phyloP scores from a whole-genome alignment of 2,888 invertebrate species.

The Orthosia gracilis region DNA sequence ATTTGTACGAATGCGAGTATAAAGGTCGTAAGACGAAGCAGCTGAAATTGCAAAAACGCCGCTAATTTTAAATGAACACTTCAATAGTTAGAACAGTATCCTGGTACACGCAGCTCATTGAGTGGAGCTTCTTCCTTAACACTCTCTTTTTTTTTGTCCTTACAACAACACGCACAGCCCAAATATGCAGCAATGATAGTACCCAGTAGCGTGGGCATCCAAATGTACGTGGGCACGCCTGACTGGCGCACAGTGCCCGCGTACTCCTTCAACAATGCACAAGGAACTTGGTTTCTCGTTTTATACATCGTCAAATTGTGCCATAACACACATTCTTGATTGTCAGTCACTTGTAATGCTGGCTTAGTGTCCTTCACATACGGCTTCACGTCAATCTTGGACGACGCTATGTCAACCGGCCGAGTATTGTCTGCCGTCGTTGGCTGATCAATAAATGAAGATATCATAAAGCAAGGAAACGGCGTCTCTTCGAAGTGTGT shows the following conservation, averaged over 20 bases:
- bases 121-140: slow-evolving; percentile 77
- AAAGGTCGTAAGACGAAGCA: slow-evolving; percentile 13
- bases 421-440: slow-evolving; percentile 67
- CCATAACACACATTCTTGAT: slow-evolving; percentile 85
- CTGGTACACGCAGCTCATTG: slow-evolving; percentile 72
- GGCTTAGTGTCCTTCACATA: slow-evolving; percentile 74
- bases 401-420: slow-evolving; percentile 80
- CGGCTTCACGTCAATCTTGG: slow-evolving; percentile 79
- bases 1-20: not conserved
- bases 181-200: slow-evolving; percentile 76
- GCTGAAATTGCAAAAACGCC: slow-evolving; percentile 11
- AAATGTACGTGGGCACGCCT: slow-evolving; percentile 84
- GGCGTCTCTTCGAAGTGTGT: slow-evolving; percentile 80
- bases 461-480: slow-evolving; percentile 86
- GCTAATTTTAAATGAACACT: slow-evolving; percentile 8
- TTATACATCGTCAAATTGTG: slow-evolving; percentile 79
- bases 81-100: slow-evolving; percentile 77
- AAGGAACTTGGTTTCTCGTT: slow-evolving; percentile 80
- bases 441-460: slow-evolving; percentile 80
- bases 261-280: slow-evolving; percentile 82
- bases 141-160: slow-evolving; percentile 73
- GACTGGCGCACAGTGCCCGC: slow-evolving; percentile 82
- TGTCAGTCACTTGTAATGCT: slow-evolving; percentile 75
- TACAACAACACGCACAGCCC: slow-evolving; percentile 79
- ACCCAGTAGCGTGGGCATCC: slow-evolving; percentile 81